Conservation (phyloP, 2,797 vertebrate species). For the Sarcophilus harrisii region DNA sequence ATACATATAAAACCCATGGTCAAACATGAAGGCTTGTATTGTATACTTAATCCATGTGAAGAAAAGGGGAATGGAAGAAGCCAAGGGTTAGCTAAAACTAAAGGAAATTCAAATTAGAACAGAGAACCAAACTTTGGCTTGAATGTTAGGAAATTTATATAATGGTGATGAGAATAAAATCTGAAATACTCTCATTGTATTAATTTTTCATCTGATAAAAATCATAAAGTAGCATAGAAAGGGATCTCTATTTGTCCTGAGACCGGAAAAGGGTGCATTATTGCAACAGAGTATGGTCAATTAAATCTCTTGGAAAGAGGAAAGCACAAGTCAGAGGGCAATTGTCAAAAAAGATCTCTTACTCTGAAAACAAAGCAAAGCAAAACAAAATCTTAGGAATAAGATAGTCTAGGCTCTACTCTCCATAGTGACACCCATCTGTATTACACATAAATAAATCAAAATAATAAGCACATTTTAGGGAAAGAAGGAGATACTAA, state of each 20-base stretch:
- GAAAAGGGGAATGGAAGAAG: neutral
- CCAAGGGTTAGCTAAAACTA: neutral
- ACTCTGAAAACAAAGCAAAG: neutral
- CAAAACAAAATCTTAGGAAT: neutral
- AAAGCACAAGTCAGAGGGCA: neutral
- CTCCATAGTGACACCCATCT: neutral
- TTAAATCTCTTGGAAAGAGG: neutral
- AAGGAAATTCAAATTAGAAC: neutral
- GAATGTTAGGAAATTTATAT: neutral
- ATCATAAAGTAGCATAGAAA: neutral
- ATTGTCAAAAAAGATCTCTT: neutral
- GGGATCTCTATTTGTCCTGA: neutral
- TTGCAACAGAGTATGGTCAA: neutral
- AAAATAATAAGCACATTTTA: neutral
- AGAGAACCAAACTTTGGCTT: neutral
- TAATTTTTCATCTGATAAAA: neutral
- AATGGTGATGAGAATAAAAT: neutral
- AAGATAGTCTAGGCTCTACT: neutral
- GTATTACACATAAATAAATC: neutral
- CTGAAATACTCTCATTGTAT: neutral
- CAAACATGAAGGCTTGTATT: neutral
- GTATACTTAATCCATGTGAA: neutral
- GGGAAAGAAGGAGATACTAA: neutral
- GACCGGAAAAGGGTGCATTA: neutral
- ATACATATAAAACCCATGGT: neutral